Percentiles rank a stretch among this genome's conserved stretches.
Conservation (phyloP, 1,140 invertebrate genomes). For the Littorina saxatilis region DNA sequence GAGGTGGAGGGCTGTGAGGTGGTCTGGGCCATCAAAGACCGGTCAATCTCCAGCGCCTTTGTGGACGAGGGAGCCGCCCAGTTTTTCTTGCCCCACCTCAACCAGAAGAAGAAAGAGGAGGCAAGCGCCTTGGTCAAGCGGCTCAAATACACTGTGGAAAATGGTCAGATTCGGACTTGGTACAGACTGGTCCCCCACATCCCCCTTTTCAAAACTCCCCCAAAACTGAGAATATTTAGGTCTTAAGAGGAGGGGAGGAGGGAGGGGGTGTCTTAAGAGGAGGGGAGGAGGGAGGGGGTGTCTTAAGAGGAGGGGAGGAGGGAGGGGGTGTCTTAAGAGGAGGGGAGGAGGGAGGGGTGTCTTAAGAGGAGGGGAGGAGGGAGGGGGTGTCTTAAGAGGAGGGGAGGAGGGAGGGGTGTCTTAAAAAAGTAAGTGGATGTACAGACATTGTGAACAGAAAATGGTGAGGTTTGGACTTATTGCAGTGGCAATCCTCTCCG, state of each 20-base stretch:
- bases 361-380: too few species aligned
- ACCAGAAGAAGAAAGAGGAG: constrained; percentile 58
- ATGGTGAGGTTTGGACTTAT: too few species aligned
- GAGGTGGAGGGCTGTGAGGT: constrained; percentile 90
- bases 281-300: too few species aligned
- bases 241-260: neutral
- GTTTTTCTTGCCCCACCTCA: constrained; percentile 85
- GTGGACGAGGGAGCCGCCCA: constrained; percentile 96
- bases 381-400: too few species aligned
- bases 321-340: too few species aligned
- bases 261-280: neutral
- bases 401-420: too few species aligned
- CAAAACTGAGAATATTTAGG: neutral
- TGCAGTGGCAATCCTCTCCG: too few species aligned
- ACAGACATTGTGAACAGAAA: too few species aligned
- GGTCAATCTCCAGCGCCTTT: constrained; percentile 94
- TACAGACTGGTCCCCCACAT: too few species aligned
- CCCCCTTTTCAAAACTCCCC: neutral
- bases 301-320: too few species aligned
- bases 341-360: too few species aligned
- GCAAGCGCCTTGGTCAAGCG: constrained; percentile 66
- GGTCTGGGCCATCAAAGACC: constrained; percentile 95
- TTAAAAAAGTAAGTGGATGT: too few species aligned
- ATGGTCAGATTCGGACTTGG: neutral
- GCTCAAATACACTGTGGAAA: constrained; percentile 73